Evolutionary conservation across 2,113 vertebrate species (phyloP), one percentile per base, ranked within the genome.

Genomic region (Neogale vison): DNA sequence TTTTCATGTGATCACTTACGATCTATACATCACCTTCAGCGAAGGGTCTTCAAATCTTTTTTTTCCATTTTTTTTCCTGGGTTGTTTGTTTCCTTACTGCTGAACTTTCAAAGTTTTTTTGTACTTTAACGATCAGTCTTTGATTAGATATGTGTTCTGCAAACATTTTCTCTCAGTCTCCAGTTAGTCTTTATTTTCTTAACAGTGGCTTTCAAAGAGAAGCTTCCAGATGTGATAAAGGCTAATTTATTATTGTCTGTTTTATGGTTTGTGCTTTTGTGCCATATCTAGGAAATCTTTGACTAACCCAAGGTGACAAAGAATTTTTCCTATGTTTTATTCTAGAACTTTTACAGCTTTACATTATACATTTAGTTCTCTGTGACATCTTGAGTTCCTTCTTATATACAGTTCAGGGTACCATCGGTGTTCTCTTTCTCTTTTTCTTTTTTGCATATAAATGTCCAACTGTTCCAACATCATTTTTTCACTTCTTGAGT

Each of bases 161-260:
- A 81, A 65, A 65, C 63, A 65, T 63, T 71, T 72, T 52, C 52
- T 39, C 34, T 95, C 15, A 10, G 9, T 80, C n/a, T 87, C 1
- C 23, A 88, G 57, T 18, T 26, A 81, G 52, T 29, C 52, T 82
- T 61, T 89, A 93, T 96, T 88, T 92, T 96, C 74, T 65, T 74
- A 88, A 45, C 18, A 61, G 4, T 72, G 36, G 21, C 24, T 84
- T 90, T 90, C 7, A 79, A 52, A 79, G 71, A 93, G 52, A 63
- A 69, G 9, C 57, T 69, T 55, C 83, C 65, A 57, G 45, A 59
- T 90, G 47, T 79, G 31, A 69, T 67, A 36, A 84, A 85, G 31
- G 47, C 36, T 72, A 95, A 31, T 85, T 95, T n/a, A 31, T 80
- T n/a, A 34, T 55, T 76, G 81, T 69, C 36, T 76, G 11, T 36